phyloP scores from a whole-genome alignment of 2,797 vertebrate species.

The Rhyacichthys aspro region DNA sequence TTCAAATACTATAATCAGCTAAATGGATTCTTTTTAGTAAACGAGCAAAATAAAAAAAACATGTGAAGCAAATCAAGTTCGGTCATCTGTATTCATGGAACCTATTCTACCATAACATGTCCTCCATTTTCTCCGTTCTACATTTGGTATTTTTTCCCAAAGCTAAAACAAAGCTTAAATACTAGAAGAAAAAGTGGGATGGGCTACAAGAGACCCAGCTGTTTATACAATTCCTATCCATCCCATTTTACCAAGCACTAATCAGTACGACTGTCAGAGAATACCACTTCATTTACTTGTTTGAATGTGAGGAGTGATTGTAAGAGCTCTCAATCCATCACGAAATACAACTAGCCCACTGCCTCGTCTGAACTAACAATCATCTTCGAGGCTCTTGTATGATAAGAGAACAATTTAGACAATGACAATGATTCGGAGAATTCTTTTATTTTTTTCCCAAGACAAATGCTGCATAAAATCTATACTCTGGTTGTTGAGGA shows the following conservation, averaged over 20 bases:
- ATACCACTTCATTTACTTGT: constrained; percentile 37
- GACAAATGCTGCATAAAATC: too few species aligned
- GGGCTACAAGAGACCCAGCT: constrained; percentile 9
- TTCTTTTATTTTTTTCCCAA: constrained; percentile 2
- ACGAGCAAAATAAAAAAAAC: background rate
- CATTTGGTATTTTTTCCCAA: constrained; percentile 7
- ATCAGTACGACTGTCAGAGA: constrained; percentile 25
- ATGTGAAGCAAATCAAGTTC: constrained; percentile 5
- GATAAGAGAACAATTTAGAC: constrained; percentile 18
- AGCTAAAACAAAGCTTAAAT: background rate
- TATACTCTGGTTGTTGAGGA: background rate
- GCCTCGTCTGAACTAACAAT: constrained; percentile 15
- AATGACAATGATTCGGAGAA: background rate
- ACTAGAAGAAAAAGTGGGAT: constrained; percentile 20
- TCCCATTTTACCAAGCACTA: constrained; percentile 25
- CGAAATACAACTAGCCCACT: constrained; percentile 28
- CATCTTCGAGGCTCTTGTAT: constrained; percentile 13
- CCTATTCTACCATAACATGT: background rate
- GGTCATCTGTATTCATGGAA: background rate
- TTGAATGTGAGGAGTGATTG: constrained; percentile 37
- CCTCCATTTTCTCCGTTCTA: background rate
- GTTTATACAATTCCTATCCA: constrained; percentile 26
- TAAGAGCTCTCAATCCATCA: constrained; percentile 31
- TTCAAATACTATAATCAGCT: background rate
- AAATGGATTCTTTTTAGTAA: constrained; percentile 10